These are phyloP conservation scores for Trachops cirrhosus DNA, from an alignment of 2,797 vertebrate species.

Conservation along the genomic window DNA sequence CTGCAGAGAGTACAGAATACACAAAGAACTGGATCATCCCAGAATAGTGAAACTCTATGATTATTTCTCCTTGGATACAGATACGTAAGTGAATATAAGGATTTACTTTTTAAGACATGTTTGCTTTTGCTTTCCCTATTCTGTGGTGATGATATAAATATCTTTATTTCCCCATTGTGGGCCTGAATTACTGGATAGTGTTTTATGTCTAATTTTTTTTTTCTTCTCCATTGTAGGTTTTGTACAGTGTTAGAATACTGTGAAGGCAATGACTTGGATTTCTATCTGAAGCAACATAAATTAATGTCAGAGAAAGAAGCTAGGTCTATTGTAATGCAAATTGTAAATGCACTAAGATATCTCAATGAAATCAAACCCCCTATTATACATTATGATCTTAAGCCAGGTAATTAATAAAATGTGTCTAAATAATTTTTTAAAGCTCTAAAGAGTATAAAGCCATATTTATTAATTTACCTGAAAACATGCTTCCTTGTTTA, in stretches of 20 bases:
- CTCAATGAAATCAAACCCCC: slow-evolving; percentile 99
- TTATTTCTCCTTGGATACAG: slow-evolving; percentile 99
- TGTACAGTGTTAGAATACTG: slow-evolving; percentile 99
- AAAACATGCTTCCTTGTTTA: background rate
- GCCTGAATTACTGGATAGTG: slow-evolving; percentile 40
- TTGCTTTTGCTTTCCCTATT: slow-evolving; percentile 27
- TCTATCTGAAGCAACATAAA: slow-evolving; percentile 99
- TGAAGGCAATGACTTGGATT: slow-evolving; percentile 99
- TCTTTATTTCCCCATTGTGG: slow-evolving; percentile 1
- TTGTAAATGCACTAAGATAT: slow-evolving; percentile 99
- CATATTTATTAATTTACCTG: slow-evolving; percentile 8
- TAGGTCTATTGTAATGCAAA: slow-evolving; percentile 99
- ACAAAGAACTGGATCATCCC: slow-evolving; percentile 99
- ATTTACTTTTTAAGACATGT: background rate
- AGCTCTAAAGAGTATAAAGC: background rate
- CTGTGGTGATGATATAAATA: background rate
- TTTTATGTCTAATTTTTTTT: slow-evolving; percentile 53
- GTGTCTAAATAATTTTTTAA: background rate
- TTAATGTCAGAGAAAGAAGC: slow-evolving; percentile 99
- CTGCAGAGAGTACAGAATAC: slow-evolving; percentile 99
- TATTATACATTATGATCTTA: slow-evolving; percentile 99
- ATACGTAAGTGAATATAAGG: slow-evolving; percentile 90
- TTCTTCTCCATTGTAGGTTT: slow-evolving; percentile 85
- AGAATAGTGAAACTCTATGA: slow-evolving; percentile 99
- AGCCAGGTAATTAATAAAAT: slow-evolving; percentile 90